Percentiles rank a stretch among this genome's conserved stretches.
These are phyloP conservation scores for Burhinus bistriatus DNA, from an alignment of 2,113 vertebrate genomes.

Conservation along the genomic window DNA sequence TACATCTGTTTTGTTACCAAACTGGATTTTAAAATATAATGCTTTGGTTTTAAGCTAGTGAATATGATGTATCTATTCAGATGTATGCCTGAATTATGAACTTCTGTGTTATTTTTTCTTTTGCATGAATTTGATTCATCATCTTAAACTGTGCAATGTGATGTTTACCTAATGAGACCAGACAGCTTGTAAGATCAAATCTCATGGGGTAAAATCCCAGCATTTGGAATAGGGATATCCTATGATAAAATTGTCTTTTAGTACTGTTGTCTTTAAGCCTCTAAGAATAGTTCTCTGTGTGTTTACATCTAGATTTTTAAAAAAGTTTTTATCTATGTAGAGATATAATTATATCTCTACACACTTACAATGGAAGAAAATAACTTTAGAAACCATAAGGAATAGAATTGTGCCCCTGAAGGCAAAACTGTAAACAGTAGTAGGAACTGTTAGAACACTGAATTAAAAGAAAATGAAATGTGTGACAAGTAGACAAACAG, in stretches of 20 bases:
- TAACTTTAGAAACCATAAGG: not conserved
- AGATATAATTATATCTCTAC: not conserved
- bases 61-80: not conserved
- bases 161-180: not conserved
- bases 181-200: not conserved
- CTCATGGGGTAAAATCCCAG: not conserved
- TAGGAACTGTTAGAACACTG: not conserved
- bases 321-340: not conserved
- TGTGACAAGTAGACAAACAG: slow-evolving; percentile 19
- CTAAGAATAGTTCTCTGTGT: not conserved
- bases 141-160: not conserved
- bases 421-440: not conserved
- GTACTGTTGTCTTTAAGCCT: not conserved
- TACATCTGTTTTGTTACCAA: not conserved
- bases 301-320: not conserved
- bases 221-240: not conserved
- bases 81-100: not conserved
- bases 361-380: not conserved
- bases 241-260: not conserved
- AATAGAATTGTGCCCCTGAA: not conserved
- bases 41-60: not conserved
- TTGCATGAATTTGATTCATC: not conserved
- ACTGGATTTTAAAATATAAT: not conserved
- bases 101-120: not conserved
- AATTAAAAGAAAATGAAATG: slow-evolving; percentile 26